Evolutionary conservation across 2,888 invertebrate species (phyloP).

Genomic region (Ptychoptera albimana): DNA sequence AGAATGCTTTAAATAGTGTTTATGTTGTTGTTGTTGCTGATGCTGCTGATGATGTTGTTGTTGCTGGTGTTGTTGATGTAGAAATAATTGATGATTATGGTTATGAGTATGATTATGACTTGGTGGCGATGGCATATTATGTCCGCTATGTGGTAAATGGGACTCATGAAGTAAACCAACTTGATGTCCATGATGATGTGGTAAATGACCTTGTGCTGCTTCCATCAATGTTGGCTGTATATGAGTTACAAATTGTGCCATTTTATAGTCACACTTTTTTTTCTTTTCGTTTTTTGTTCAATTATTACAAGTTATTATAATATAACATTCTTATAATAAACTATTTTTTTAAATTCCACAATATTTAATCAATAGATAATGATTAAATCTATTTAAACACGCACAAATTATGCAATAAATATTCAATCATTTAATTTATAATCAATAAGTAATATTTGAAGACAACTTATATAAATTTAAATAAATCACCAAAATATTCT

Average conservation of each 20-base stretch:
- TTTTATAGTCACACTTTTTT: conserved; percentile 13
- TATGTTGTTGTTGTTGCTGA: conserved; percentile 14
- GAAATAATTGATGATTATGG: conserved; percentile 15
- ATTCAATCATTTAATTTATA: too few relatives aligned
- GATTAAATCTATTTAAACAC: too few relatives aligned
- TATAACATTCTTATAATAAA: too few relatives aligned
- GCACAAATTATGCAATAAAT: too few relatives aligned
- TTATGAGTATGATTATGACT: conserved; percentile 17
- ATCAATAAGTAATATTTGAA: too few relatives aligned
- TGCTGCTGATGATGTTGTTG: conserved; percentile 18
- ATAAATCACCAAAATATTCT: too few relatives aligned
- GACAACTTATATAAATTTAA: too few relatives aligned
- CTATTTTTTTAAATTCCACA: too few relatives aligned
- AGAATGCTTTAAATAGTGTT: not conserved
- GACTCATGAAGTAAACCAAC: conserved; percentile 29
- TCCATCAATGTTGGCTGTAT: conserved; percentile 41
- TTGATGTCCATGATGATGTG: conserved; percentile 35
- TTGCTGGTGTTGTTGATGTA: conserved; percentile 10
- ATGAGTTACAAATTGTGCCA: conserved; percentile 43
- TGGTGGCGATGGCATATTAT: conserved; percentile 30
- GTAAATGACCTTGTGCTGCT: conserved; percentile 38
- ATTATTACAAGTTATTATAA: too few relatives aligned
- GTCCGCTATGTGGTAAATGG: conserved; percentile 30
- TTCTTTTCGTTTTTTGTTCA: too few relatives aligned
- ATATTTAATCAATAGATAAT: too few relatives aligned